Base-by-base conservation (phyloP, 2,113 vertebrate species). In the Anguilla japonica region DNA sequence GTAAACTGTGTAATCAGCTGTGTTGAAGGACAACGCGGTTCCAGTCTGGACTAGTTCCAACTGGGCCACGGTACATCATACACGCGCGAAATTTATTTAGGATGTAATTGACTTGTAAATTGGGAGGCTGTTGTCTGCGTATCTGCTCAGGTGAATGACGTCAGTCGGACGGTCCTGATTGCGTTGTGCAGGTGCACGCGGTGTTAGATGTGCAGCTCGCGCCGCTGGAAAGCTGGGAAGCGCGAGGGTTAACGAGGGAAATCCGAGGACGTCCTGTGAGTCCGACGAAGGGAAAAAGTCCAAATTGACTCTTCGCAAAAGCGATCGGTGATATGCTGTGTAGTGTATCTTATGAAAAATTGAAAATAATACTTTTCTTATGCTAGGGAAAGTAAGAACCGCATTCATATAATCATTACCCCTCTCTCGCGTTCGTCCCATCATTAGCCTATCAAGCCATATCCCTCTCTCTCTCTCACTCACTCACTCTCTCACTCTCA, bases 391-490 rank as follows among this genome's bases (percentile, higher is more conserved):
- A 67, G 50, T 34, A 75, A 22, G 84, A 75, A 63, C 67, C 57
- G n/a, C 75, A n/a, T 78, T 84, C 43, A 78, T 78, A 78, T 71
- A 53, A 46, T 50, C 50, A n/a, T 71, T n/a, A 29, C n/a, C 26
- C 71, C 29, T 39, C 71, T 57, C 50, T 85, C 75, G 34, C 79
- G 78, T 40, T 81, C 84, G 39, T 43, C 53, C 75, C 75, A 79
- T 81, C 85, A 41, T 60, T 79, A n/a, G 7, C 22, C 85, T 18
- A 29, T 41, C 67, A 53, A 11, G 7, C n/a, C 75, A 26, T 67
- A 6, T 60, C 57, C 14, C 20, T 22, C 60, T 67, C 20, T 22
- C 60, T 67, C 20, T 22, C 60, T 67, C 60, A 26, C 20, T 67
- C 60, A 3, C 60, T 67, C 60, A 26, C 60, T 67, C 60, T 67